phyloP scores from a whole-genome alignment of 2,888 invertebrate species.

The Agapostemon virescens region DNA sequence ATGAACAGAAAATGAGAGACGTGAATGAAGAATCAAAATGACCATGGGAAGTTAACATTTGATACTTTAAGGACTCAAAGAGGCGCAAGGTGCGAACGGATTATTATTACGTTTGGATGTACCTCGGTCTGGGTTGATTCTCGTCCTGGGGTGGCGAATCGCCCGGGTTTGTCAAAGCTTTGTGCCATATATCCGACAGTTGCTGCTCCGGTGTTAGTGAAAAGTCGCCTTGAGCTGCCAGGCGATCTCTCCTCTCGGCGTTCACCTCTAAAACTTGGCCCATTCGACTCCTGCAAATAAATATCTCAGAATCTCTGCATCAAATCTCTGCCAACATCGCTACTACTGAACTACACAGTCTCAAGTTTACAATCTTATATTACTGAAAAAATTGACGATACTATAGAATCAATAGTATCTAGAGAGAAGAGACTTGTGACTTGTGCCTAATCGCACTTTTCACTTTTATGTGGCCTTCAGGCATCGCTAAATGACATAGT shows the following conservation, averaged over 20 bases:
- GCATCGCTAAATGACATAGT: too few species aligned
- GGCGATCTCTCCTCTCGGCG: slow-evolving; percentile 79
- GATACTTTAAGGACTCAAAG: neutral
- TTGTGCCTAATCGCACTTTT: too few species aligned
- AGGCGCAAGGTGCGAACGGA: too few species aligned
- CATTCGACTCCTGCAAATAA: slow-evolving; percentile 67
- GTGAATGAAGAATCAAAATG: neutral
- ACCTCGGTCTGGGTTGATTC: slow-evolving; percentile 70
- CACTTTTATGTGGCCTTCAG: too few species aligned
- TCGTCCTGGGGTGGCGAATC: slow-evolving; percentile 64
- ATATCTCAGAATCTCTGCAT: neutral
- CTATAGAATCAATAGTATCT: too few species aligned
- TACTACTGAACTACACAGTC: neutral
- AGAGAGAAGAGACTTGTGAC: too few species aligned
- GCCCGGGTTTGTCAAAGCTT: slow-evolving; percentile 76
- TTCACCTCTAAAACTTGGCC: slow-evolving; percentile 78
- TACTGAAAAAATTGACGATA: too few species aligned
- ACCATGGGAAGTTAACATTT: neutral
- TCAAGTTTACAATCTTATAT: neutral
- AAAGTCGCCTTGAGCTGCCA: slow-evolving; percentile 77
- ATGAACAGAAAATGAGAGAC: neutral
- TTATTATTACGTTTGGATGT: slow-evolving; percentile 13
- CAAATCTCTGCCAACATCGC: neutral
- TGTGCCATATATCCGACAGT: slow-evolving; percentile 79
- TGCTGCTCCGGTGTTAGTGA: slow-evolving; percentile 77